A percentile compares a stretch with the other conserved stretches of the same genome.
phyloP scores from a whole-genome alignment of 1,140 invertebrate species.

The Drosophila pseudoobscura region DNA sequence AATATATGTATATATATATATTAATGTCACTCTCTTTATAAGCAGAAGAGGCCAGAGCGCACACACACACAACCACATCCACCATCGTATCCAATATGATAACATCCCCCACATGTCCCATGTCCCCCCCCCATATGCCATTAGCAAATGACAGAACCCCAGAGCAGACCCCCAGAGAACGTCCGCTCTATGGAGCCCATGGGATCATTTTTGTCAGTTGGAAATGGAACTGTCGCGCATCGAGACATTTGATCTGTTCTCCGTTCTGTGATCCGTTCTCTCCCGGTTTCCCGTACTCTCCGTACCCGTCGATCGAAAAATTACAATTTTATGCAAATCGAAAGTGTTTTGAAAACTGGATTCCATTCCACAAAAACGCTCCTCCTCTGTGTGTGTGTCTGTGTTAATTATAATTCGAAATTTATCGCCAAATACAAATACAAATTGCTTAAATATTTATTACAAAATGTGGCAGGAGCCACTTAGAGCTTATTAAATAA shows the following conservation, averaged over 20 bases:
- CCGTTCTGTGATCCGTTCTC: conserved; percentile 2
- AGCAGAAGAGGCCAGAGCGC: conserved; percentile 9
- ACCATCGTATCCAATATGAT: conserved; percentile 31
- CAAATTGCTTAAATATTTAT: conserved; percentile 60
- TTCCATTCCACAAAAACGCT: conserved; percentile 7
- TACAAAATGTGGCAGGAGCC: conserved; percentile 39
- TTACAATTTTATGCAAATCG: conserved; percentile 60
- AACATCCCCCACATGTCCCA: conserved; percentile 19
- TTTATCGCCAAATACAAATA: conserved; percentile 37
- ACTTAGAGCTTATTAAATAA: conserved; percentile 30
- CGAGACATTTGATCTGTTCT: conserved; percentile 29
- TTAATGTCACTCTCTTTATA: conserved; percentile 21
- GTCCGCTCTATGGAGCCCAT: conserved; percentile 11
- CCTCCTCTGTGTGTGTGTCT: conserved; percentile 24
- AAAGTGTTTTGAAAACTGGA: conserved; percentile 56
- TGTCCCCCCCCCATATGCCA: conserved; percentile 4
- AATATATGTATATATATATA: conserved; percentile 1
- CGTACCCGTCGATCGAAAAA: conserved; percentile 32
- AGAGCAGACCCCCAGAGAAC: background rate
- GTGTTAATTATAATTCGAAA: conserved; percentile 52
- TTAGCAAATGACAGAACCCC: conserved; percentile 29
- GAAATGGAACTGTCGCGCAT: conserved; percentile 38
- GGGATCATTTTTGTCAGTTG: conserved; percentile 47
- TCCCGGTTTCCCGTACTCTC: background rate
- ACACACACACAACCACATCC: background rate